These are phyloP conservation scores for Sebastes glaucus DNA, from an alignment of 2,797 vertebrate genomes.

Conservation along the genomic window DNA sequence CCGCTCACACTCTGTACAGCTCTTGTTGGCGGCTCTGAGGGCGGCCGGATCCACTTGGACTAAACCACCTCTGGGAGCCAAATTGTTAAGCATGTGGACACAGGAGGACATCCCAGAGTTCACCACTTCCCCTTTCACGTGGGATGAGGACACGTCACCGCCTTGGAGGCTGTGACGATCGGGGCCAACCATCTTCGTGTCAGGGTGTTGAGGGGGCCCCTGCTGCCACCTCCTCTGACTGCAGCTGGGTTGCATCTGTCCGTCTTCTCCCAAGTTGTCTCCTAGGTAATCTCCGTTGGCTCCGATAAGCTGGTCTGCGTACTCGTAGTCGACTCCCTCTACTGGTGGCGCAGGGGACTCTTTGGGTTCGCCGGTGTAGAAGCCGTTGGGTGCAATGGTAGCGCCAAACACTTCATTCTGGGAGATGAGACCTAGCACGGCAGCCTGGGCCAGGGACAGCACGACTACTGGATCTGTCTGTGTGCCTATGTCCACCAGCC, in stretches of 20 bases:
- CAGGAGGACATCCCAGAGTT: conserved; percentile 80
- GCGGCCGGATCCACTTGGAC: conserved; percentile 89
- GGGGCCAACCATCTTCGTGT: conserved; percentile 73
- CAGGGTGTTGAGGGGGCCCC: conserved; percentile 76
- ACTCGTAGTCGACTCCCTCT: conserved; percentile 84
- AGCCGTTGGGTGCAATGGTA: conserved; percentile 89
- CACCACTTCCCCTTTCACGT: conserved; percentile 82
- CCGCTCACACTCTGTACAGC: conserved; percentile 80
- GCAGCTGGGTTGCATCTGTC: conserved; percentile 89
- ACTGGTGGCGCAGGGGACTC: conserved; percentile 81
- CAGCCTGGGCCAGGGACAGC: conserved; percentile 96
- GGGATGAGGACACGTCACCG: conserved; percentile 57
- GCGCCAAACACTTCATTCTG: conserved; percentile 97
- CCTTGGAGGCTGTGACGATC: conserved; percentile 74
- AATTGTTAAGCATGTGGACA: conserved; percentile 67
- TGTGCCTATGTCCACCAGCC: conserved; percentile 93
- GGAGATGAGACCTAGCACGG: conserved; percentile 93
- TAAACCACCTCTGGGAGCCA: conserved; percentile 76
- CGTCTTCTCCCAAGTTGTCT: conserved; percentile 85
- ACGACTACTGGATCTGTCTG: conserved; percentile 98
- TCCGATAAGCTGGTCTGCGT: conserved; percentile 84
- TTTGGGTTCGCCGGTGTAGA: conserved; percentile 89
- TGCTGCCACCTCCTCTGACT: conserved; percentile 89
- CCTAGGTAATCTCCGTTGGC: conserved; percentile 82
- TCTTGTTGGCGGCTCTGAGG: conserved; percentile 75